Evolutionary conservation across 2,888 invertebrate genomes (phyloP).

Genomic region (Osedax frankpressi): DNA sequence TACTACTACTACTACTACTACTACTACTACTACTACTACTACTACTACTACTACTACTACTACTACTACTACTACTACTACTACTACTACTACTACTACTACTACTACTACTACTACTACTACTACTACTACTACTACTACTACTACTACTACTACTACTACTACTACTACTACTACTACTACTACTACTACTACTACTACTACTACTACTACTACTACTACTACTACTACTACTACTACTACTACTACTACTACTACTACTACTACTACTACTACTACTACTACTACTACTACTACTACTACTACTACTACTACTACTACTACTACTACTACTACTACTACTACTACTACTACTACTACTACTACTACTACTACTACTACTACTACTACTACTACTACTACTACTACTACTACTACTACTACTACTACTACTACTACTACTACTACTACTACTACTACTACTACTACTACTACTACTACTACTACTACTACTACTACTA

Average conservation of each 20-base stretch:
- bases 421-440: constrained; percentile 11
- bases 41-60: constrained; percentile 15
- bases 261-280: background rate
- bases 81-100: background rate
- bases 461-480: background rate
- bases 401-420: constrained; percentile 8
- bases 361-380: background rate
- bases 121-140: background rate
- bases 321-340: background rate
- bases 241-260: background rate
- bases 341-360: background rate
- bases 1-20: constrained; percentile 19
- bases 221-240: background rate
- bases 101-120: background rate
- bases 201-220: background rate
- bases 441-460: background rate
- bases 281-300: background rate
- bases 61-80: background rate
- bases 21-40: constrained; percentile 21
- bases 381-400: constrained; percentile 1
- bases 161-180: background rate
- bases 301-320: background rate
- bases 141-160: background rate
- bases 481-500: constrained; percentile 4
- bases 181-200: background rate